These are phyloP conservation scores for Picathartes gymnocephalus DNA, from an alignment of 2,113 vertebrate genomes.

Conservation along the genomic window DNA sequence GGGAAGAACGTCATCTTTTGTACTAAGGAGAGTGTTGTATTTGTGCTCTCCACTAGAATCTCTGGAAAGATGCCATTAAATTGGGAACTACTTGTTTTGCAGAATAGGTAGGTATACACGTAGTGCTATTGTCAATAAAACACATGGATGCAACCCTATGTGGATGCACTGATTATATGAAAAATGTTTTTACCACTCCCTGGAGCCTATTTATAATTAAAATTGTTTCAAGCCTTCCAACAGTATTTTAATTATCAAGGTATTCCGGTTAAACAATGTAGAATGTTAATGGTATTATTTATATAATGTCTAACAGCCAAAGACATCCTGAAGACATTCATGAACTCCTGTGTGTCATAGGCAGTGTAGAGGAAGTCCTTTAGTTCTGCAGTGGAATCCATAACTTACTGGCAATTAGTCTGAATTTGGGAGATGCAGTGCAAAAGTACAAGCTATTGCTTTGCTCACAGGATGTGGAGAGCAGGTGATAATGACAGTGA, in stretches of 20 bases:
- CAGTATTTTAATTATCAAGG: slow-evolving; percentile 19
- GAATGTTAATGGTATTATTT: slow-evolving; percentile 35
- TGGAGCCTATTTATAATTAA: slow-evolving; percentile 20
- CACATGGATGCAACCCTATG: neutral
- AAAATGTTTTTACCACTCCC: slow-evolving; percentile 40
- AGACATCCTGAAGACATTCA: neutral
- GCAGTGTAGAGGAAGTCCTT: neutral
- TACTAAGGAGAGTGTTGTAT: neutral
- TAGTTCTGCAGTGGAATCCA: neutral
- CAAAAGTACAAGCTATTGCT: neutral
- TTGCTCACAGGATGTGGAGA: fast-evolving
- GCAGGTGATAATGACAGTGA: fast-evolving
- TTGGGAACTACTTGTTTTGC: neutral
- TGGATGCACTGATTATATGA: slow-evolving; percentile 7
- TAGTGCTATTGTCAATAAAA: neutral
- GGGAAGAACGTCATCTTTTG: neutral
- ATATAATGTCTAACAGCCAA: neutral
- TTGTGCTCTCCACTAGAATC: neutral
- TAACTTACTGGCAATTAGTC: neutral
- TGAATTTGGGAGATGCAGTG: neutral
- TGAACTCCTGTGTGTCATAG: neutral
- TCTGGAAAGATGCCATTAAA: neutral
- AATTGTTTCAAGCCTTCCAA: slow-evolving; percentile 4
- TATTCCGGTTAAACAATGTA: neutral
- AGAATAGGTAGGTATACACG: neutral